Percentiles rank a stretch among this genome's conserved stretches.
phyloP scores from a whole-genome alignment of 1,140 invertebrate species.

The Dendroctonus ponderosae region DNA sequence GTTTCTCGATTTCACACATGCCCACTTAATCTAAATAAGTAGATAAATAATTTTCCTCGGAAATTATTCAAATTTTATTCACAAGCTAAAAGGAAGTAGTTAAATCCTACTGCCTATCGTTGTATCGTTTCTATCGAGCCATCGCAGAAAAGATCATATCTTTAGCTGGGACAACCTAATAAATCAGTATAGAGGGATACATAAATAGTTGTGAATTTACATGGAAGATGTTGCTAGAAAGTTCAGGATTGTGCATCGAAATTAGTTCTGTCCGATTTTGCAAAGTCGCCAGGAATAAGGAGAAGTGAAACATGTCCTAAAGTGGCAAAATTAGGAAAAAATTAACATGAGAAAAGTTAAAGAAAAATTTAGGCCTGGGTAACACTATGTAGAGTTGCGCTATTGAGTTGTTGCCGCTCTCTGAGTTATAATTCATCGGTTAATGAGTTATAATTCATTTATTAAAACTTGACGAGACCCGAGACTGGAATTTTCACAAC shows the following conservation, averaged over 20 bases:
- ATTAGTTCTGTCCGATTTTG: conserved; percentile 4
- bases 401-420: no score
- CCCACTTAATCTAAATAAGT: background rate
- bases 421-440: no score
- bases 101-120: conserved; percentile 13
- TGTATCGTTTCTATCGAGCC: background rate
- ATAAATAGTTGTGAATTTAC: conserved; percentile 9
- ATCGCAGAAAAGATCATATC: background rate
- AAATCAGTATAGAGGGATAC: conserved; percentile 9
- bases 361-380: no score
- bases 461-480: no score
- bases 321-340: no score
- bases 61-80: conserved; percentile 18
- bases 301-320: no score
- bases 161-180: conserved; percentile 4
- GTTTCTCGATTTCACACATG: no score
- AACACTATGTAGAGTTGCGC: no score
- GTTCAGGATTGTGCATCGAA: background rate
- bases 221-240: conserved; percentile 3
- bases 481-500: no score
- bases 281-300: no score
- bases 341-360: no score
- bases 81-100: conserved; percentile 14
- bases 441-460: no score
- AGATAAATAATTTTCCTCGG: conserved; percentile 16